Evolutionary conservation across 2,113 vertebrate species (phyloP), one percentile per base, ranked within the genome.

Genomic region (Tamias sibiricus): DNA sequence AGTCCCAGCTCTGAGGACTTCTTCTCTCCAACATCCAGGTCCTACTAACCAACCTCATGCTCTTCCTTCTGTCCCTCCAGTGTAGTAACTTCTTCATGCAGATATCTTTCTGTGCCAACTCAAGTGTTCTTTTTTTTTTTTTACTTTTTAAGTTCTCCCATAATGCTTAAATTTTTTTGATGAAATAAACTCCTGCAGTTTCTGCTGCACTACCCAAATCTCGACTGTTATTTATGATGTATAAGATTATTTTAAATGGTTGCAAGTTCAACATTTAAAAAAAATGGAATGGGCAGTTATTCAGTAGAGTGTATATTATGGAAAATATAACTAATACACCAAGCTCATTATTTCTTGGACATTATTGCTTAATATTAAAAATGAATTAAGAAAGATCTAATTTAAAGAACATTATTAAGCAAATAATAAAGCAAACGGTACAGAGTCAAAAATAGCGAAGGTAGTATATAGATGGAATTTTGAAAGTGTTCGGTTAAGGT

Each of bases 191-290:
- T 24, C 69, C 40, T 40, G n/a, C 35, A 22, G 24, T 59, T 89
- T 92, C 40, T 74, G 62, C 44, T 28, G 26, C 89, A 62, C 32
- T 95, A 47, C 62, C 75, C 62, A 68, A 57, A 85, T 47, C 22
- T 81, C 42, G 57, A 87, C 59, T 57, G 2, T 66, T 69, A 71
- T 28, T 71, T 64, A 49, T 64, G 26, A 44, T 28, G 6, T 81
- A n/a, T 42, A 49, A 47, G 66, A 74, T 75, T 71, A 75, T 94
- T 92, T 87, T 90, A 93, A 91, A 76, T 66, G 66, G 22, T 87
- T 75, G 47, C 59, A 81, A 88, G 37, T 76, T 30, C 87, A 81
- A 59, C 28, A 52, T 66, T 82, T 13, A 81, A 85, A 59, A 93
- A 40, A 72, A 93, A 37, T 52, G 42, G 44, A 86, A 52, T 68